Conservation (phyloP, 2,113 vertebrate genomes). For the Cebidichthys violaceus region DNA sequence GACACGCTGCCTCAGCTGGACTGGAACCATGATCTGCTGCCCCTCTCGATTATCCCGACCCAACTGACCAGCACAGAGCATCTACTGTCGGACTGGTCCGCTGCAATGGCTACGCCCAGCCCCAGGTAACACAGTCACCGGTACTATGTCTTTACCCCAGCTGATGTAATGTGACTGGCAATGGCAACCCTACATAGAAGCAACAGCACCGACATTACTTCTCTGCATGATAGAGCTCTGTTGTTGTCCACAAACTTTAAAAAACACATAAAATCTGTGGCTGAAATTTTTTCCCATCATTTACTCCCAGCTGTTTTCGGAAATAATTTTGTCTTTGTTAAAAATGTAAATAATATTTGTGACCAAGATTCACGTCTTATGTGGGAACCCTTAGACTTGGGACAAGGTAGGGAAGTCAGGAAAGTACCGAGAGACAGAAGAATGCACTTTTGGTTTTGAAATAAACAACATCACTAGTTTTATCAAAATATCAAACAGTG, state of each 20-base stretch:
- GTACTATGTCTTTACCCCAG: background rate
- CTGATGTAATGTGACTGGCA: background rate
- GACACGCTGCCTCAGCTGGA: constrained; percentile 94
- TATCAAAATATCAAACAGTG: background rate
- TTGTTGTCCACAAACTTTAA: background rate
- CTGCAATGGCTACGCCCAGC: constrained; percentile 86
- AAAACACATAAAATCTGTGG: background rate
- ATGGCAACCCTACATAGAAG: background rate
- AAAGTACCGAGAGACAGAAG: constrained; percentile 40
- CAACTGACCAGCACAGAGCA: constrained; percentile 89
- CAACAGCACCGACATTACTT: background rate
- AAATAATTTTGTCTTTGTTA: background rate
- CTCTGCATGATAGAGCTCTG: background rate
- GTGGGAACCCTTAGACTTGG: constrained; percentile 18
- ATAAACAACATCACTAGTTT: background rate
- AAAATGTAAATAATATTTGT: constrained; percentile 6
- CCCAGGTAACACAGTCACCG: constrained; percentile 84
- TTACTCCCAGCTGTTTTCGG: background rate
- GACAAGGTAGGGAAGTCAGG: constrained; percentile 58
- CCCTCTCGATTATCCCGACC: constrained; percentile 93
- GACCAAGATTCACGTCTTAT: background rate
- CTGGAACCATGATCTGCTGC: constrained; percentile 96
- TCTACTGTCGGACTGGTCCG: constrained; percentile 93
- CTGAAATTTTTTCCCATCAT: background rate
- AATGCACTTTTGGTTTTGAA: background rate